phyloP scores from a whole-genome alignment of 2,797 vertebrate species.

The Neoniphon sammara region DNA sequence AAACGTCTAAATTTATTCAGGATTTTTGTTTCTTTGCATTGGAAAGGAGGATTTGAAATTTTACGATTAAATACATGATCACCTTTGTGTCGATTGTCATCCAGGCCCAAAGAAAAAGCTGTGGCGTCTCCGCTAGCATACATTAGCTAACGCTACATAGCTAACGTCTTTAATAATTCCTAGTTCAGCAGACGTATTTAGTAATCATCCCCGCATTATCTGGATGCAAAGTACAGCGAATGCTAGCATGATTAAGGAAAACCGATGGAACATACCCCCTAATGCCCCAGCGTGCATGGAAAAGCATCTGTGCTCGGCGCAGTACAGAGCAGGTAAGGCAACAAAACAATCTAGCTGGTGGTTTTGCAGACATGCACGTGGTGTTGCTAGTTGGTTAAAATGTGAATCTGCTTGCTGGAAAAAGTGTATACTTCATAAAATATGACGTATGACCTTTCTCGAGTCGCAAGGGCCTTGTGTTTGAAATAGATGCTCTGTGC shows the following conservation, averaged over 20 bases:
- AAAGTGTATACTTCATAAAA: too few species aligned
- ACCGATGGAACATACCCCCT: slow-evolving; percentile 89
- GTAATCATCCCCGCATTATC: neutral
- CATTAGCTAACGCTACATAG: slow-evolving; percentile 22
- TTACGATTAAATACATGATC: neutral
- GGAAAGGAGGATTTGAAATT: neutral
- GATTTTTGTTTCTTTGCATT: neutral
- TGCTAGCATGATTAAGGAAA: slow-evolving; percentile 82
- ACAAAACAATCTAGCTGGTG: neutral
- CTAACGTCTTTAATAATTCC: neutral
- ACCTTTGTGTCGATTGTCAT: neutral
- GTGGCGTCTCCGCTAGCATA: neutral
- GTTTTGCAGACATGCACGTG: slow-evolving; percentile 48
- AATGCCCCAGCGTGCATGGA: slow-evolving; percentile 96
- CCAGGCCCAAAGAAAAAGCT: neutral
- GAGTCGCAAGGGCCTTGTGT: neutral
- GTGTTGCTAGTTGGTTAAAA: neutral
- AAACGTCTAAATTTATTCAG: neutral
- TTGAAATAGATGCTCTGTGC: neutral
- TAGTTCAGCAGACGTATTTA: neutral
- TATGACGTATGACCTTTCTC: neutral
- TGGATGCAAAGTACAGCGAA: slow-evolving; percentile 72
- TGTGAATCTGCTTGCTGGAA: neutral
- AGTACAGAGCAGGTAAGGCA: slow-evolving; percentile 87
- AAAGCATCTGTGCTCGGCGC: slow-evolving; percentile 87